Evolutionary conservation across 2,888 invertebrate genomes (phyloP), one percentile per base, ranked within the genome.

Genomic region (Lepidochitona cinerea): DNA sequence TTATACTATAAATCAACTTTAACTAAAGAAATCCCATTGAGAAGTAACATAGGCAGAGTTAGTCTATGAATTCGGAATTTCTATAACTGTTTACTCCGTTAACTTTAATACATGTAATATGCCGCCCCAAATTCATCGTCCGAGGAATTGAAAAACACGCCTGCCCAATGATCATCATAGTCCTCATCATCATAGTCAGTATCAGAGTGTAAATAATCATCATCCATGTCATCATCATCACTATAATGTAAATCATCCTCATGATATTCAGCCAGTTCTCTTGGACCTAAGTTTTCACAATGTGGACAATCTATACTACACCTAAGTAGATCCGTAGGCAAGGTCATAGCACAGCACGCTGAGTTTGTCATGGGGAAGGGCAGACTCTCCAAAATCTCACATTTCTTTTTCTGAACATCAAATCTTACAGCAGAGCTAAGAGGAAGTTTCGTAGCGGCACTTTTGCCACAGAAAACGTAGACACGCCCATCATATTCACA

Each of bases 281-380:
- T 75, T 0, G 75, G 77, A 0, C 80, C 72, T 14, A 73, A 54
- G 67, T 72, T 82, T 69, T 73, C 71, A 74, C 85, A 85, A 73
- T 85, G 85, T 0, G 84, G 85, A 70, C 85, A 85, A 33, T 83
- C 79, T 29, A 82, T 79, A 67, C 84, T 83, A 69, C 85, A 85
- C 33, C 79, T 70, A 4, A 84, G 73, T 26, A 79, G 75, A n/a
- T 80, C 79, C 14, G 76, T 71, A 9, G 84, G 83, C 26, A 85
- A 66, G 54, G 75, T 78, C 0, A 79, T 83, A 0, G 78, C 72
- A 26, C 81, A 76, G 1, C 81, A 74, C 1, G 80, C 83, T 70
- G 82, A 78, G 65, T 80, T 77, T 68, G 78, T 78, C 33, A 84
- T 69, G 0, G 84, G 76, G 67, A 79, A 77, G 0, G 85, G 85